Evolutionary conservation across 2,113 vertebrate genomes (phyloP), one percentile per base, ranked within the genome.

Genomic region (Antigone vipio): DNA sequence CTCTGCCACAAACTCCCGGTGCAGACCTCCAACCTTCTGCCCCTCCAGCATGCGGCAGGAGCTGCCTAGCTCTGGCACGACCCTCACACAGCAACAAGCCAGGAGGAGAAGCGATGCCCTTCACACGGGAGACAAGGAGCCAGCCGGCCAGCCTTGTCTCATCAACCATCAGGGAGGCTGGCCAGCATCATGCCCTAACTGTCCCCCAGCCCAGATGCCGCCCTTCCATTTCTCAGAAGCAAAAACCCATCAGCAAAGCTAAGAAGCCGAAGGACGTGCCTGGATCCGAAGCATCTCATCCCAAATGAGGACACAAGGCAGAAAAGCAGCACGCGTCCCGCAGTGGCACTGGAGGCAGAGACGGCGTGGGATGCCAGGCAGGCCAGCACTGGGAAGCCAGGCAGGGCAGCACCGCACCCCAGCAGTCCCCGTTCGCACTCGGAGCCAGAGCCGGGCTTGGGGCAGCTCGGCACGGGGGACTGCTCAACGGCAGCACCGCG

Each of bases 151-250:
- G 50, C 50, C 60, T 24, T 29, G 52, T 47, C 78, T 53, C 3
- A 0, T 11, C 5, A 1, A 15, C 32, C 6, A 1, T 8, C 0
- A 0, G 56, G 27, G 58, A 42, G 35, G 18, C 16, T 26, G 38
- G 6, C 29, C 62, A 35, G n/a, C n/a, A 15, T 34, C 87, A 68
- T 35, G 8, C 17, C 53, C 72, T 55, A 24, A 50, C 64, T 6
- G 2, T 44, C 21, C 50, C 67, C 80, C 67, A 63, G 69, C 66
- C 42, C 79, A 80, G 55, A 66, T 50, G 18, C 52, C 1, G 1
- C 15, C 29, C 23, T 80, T 68, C 30, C 26, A 12, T 8, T 71
- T 22, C 56, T 49, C 4, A 0, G 52, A 92, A 78, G 56, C 29
- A 86, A 77, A 89, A 95, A 15, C 71, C 50, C 23, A 5, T 7